Base-by-base conservation (phyloP, 2,888 invertebrate species). In the Athalia circularis region DNA sequence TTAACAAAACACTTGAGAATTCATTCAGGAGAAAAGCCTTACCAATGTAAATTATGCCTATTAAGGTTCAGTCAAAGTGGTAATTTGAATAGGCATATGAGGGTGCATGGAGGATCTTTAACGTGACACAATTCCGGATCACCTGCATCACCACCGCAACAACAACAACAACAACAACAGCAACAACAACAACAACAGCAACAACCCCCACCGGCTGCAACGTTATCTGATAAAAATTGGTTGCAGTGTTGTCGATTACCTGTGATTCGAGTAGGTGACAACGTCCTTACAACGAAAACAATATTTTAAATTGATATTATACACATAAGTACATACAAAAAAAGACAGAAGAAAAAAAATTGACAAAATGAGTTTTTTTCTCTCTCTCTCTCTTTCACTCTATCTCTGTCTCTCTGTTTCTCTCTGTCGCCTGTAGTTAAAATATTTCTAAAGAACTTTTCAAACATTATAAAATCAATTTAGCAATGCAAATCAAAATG, bases 41-140 rank as follows among this genome's bases (percentile, higher is more conserved):
- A 99, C 90, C 98, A 98, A 89, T 99, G 99, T 91, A 98, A 98
- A 92, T 92, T 99, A 80, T 99, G 99, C 91, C 92, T 98, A 86
- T 93, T 99, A 83, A 94, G 98, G 91, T 99, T 99, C 91, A 98
- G 98, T 5, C 99, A 99, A 90, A 98, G 98, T 62, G 99, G 99
- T 79, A 99, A 99, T 91, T 93, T 99, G 80, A 99, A 99, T 92
- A 94, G 99, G 86, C 99, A 99, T 91, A 99, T 99, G 99, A 93
- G 99, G 84, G 99, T 99, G 4, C 99, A 99, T 89, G 96, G 96
- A 57, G 88, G 89, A 9, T 88, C 90, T 81, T 78, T 90, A 80
- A 90, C 90, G 90, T 90, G 90, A 90, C 90, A 89, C 81, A 82
- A 57, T 65, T 52, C 43, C 52, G 78, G 52, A 81, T 64, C 77